A percentile compares a stretch with the other conserved stretches of the same genome.
Evolutionary conservation across 2,797 vertebrate genomes (phyloP).

Genomic region (Fringilla coelebs): DNA sequence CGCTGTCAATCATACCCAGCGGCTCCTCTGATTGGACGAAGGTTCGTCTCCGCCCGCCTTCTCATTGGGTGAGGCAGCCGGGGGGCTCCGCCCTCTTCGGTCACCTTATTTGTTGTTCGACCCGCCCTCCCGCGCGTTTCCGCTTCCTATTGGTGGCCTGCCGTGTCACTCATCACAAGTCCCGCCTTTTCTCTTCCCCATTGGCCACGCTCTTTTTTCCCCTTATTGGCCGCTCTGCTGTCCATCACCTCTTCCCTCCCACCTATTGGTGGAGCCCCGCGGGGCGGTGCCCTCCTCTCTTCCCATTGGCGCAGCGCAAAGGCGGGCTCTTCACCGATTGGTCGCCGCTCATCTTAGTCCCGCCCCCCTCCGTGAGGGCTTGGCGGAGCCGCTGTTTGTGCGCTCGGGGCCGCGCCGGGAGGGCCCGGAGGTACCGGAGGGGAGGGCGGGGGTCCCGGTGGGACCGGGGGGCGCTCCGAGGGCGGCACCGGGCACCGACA

Average conservation of each 20-base stretch:
- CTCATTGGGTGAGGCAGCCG: accelerated
- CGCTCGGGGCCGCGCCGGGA: not conserved
- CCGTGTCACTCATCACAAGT: accelerated
- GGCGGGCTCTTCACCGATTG: not conserved
- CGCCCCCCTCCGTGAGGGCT: not conserved
- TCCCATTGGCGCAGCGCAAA: not conserved
- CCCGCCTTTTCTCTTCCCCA: no score
- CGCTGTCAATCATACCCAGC: not conserved
- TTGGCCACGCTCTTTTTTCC: accelerated
- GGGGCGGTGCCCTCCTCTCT: accelerated
- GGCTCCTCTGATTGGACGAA: accelerated
- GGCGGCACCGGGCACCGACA: no score
- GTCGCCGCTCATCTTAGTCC: accelerated
- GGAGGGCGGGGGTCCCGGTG: not conserved
- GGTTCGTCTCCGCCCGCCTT: accelerated
- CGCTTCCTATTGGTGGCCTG: accelerated
- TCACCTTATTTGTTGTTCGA: not conserved
- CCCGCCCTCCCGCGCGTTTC: not conserved
- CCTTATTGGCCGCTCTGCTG: accelerated
- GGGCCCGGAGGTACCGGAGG: not conserved
- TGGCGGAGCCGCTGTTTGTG: not conserved
- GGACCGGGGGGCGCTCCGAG: no score
- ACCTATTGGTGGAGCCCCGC: accelerated
- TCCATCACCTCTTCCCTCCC: accelerated
- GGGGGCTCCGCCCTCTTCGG: accelerated